Base-by-base conservation (phyloP, 64 coral and sea anemone species). In the Cladopsammia gracilis region DNA sequence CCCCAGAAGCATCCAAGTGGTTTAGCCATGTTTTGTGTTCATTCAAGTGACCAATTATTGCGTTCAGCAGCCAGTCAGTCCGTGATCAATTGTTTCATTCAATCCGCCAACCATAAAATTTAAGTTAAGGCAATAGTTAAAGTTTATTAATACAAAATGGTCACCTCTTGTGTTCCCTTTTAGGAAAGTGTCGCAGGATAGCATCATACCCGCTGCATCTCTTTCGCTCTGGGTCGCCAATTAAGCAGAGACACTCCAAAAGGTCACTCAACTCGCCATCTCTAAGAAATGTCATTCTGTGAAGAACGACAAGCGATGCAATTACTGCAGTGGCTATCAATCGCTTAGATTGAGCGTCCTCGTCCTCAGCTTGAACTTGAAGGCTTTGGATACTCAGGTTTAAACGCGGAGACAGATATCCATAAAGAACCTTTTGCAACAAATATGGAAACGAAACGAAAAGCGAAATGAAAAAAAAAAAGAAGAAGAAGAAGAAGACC, bases 271-370 rank as follows among this genome's bases (percentile, higher is more conserved):
- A 7, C 34, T 64, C 58, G 34, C 64, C 44, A 15, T 82, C 78
- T 65, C 78, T 44, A 42, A 46, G 59, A 47, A 82, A 82, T 3
- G 58, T 62, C 59, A 45, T 45, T 62, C 48, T 0, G 43, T 82
- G 78, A 62, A 0, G 3, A 82, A 19, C 34, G 26, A 44, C 64
- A 7, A 90, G 48, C 16, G 64, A 65, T 20, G 50, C 64, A 90
- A 90, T 90, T 1, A 79, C 25, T 5, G 56, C 16, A 8, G 88
- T 72, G 22, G 88, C 82, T 7, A 79, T 44, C 14, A 90, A 47
- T 58, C 76, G 61, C 12, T 60, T 79, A 13, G 62, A 48, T 60
- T 80, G 75, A 6, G 34, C 11, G 19, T 90, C 18, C 22, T n/a
- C 64, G 51, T 60, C 88, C 13, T 76, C 48, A 0, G 13, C n/a